Base-by-base conservation (phyloP, 2,113 vertebrate species). In the Pyrgilauda ruficollis region DNA sequence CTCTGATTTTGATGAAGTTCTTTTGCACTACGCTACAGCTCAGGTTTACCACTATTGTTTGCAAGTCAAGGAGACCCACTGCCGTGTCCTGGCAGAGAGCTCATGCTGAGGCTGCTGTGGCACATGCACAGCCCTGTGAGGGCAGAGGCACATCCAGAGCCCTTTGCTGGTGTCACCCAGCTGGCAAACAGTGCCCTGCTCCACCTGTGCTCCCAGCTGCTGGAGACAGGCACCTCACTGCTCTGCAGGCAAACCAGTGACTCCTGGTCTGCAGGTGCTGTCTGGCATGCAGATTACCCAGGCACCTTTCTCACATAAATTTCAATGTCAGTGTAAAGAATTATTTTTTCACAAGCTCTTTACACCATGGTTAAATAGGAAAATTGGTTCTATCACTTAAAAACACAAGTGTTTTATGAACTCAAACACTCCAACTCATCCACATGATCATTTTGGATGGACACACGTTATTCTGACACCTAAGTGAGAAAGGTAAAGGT, bases 221-320 rank as follows among this genome's bases (percentile, higher is more conserved):
- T 0, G 0, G 31, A 39, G 27, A 41, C 1, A 1, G 23, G 24
- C 2, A 1, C 13, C 15, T 28, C 3, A 5, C 28, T n/a, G 35
- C 73, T 46, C 1, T 18, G 22, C 2, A 2, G 50, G 39, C 30
- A 87, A 62, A 74, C 19, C 79, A 6, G 61, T 2, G 13, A 30
- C 39, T 39, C 23, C 47, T 1, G 2, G 39, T 23, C 76, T 80
- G 49, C 35, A 31, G 1, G 21, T 15, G 43, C 27, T 41, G 39
- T 8, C 35, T 0, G 2, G 33, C 3, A 1, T 24, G 50, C 23
- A 58, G 47, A 53, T 49, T 44, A 23, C 4, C 15, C 52, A 58
- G n/a, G 7, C 8, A 33, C 3, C 20, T 77, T 63, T 59, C 53
- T n/a, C 2, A 0, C 37, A 17, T 13, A 19, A 66, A 74, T 47